phyloP scores from a whole-genome alignment of 2,113 vertebrate species.

The Pteruthius melanotis region DNA sequence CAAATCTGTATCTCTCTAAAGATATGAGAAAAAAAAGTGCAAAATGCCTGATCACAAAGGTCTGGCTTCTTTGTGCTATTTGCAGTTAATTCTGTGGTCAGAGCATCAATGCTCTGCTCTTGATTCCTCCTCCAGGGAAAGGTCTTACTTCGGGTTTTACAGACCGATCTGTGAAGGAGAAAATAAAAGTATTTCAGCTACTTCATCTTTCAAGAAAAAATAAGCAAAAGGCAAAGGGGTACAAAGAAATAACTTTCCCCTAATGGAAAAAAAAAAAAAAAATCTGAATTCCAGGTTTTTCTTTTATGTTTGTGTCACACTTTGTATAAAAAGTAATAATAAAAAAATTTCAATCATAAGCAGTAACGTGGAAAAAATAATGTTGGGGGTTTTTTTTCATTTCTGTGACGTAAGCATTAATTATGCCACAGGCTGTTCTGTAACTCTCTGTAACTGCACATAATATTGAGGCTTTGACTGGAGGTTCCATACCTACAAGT shows the following conservation, averaged over 20 bases:
- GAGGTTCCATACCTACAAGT: background rate
- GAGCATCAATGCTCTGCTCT: background rate
- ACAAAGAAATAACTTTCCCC: background rate
- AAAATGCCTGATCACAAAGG: background rate
- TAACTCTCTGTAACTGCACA: background rate
- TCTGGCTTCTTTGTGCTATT: background rate
- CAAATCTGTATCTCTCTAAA: background rate
- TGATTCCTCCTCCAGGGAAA: background rate
- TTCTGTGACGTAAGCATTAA: background rate
- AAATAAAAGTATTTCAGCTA: background rate
- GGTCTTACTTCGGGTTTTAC: background rate
- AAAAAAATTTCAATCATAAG: background rate
- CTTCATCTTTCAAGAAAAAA: background rate
- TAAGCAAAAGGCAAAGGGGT: background rate
- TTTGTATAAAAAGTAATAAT: background rate
- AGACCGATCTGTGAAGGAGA: background rate
- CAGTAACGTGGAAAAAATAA: fast-evolving
- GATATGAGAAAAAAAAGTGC: background rate
- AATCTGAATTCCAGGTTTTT: background rate
- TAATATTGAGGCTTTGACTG: background rate
- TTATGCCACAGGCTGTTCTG: background rate
- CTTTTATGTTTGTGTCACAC: background rate
- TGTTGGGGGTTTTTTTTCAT: fast-evolving
- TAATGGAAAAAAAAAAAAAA: background rate
- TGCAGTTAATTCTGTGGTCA: background rate